Evolutionary conservation across 2,888 invertebrate genomes (phyloP), one percentile per base, ranked within the genome.

Genomic region (Tenthredo livida): DNA sequence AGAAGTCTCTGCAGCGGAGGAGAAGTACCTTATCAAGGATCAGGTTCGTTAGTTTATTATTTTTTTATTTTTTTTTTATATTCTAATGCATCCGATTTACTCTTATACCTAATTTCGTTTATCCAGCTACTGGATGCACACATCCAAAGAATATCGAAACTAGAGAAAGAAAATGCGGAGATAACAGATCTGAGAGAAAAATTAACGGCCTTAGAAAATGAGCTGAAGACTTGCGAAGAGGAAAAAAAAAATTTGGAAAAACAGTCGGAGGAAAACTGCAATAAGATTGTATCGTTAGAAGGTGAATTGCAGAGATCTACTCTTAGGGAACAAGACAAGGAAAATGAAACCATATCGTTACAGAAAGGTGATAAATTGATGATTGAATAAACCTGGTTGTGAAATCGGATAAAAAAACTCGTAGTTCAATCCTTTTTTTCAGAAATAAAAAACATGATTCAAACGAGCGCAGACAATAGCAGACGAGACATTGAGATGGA

Each of bases 321-420:
- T 0, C 37, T 70, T 4, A 88, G 86, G 65, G 90, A 91, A 25
- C 87, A 87, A 40, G 92, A 92, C 2, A 92, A 90, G 86, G 92
- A 92, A 61, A 84, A 50, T 2, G 92, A 92, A 86, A 92, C 92
- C 43, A 50, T 15, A n/a, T 87, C 86, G 29, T 87, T 92, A 17
- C 91, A 92, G 86, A 90, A 88, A 85, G 91, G 91, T 90, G 80
- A 85, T 15, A 3, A 29, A n/a, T 58, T 33, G 2, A 65, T 50
- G 3, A 33, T 33, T 33, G 33, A 33, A 33, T 33, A 33, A 33
- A 33, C 2, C 4, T 33, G 33, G 17, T 12, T 80, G n/a, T 12
- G 37, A 29, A 25, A 17, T 33, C 0, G 3, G 17, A 29, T 15
- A 1, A 61, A 25, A 7, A 61, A 25, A 21, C 12, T 33, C 0